A percentile compares a stretch with the other conserved stretches of the same genome.
These are phyloP conservation scores for Drymodes brunneopygia DNA, from an alignment of 2,113 vertebrate species.

Conservation along the genomic window DNA sequence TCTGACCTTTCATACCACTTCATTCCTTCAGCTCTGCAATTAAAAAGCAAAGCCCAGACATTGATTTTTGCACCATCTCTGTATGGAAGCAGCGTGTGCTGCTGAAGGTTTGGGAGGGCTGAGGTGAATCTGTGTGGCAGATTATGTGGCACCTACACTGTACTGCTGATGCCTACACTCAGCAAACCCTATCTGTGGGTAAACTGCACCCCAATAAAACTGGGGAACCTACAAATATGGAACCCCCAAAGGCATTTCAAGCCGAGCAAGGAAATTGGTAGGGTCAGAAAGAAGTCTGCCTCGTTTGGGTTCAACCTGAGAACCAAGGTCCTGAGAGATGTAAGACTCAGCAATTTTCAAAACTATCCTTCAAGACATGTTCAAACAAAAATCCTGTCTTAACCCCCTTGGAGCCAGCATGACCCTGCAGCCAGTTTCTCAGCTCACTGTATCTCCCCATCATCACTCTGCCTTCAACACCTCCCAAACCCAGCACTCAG, in stretches of 20 bases:
- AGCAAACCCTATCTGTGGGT: fast-evolving
- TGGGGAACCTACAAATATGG: fast-evolving
- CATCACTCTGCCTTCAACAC: neutral
- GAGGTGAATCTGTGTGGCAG: neutral
- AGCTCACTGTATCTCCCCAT: neutral
- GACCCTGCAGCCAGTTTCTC: neutral
- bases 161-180: neutral
- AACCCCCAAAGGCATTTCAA: neutral
- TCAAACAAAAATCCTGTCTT: neutral
- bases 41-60: fast-evolving
- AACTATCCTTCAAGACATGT: neutral
- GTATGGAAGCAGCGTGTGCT: fast-evolving
- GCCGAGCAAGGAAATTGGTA: neutral
- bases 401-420: neutral
- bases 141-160: neutral
- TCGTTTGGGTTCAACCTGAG: neutral
- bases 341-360: neutral
- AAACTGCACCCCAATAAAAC: neutral
- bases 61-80: neutral
- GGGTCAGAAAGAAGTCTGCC: neutral
- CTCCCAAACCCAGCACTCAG: neutral
- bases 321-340: neutral
- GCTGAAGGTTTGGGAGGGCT: neutral
- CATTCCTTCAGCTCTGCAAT: neutral
- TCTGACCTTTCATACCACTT: neutral